These are phyloP conservation scores for Scaptomyza polygonia DNA, from an alignment of 2,888 invertebrate genomes.

Conservation along the genomic window DNA sequence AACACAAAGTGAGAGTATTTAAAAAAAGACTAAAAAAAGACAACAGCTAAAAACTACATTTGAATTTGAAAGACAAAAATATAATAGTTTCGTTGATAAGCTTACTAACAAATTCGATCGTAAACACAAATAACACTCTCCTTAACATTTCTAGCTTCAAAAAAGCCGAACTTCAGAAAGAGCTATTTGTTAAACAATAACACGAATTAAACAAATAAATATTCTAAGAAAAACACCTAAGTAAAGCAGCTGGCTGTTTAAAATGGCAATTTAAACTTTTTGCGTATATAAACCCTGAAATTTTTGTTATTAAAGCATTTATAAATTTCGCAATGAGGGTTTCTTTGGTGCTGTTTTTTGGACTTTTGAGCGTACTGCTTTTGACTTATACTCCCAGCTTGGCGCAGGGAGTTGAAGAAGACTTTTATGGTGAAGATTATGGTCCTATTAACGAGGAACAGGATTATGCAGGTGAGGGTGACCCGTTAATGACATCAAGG, in stretches of 20 bases:
- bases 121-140: not conserved
- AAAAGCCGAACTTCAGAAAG: not conserved
- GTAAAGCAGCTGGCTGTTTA: slow-evolving; percentile 11
- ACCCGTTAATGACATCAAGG: too few species aligned
- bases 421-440: not conserved
- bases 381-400: slow-evolving; percentile 4
- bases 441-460: too few species aligned
- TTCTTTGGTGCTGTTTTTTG: slow-evolving; percentile 15
- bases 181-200: not conserved
- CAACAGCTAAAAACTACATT: too few species aligned
- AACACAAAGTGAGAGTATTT: not conserved
- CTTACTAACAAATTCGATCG: not conserved
- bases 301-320: not conserved
- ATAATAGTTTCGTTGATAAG: not conserved
- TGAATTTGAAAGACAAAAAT: too few species aligned
- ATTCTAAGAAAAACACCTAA: slow-evolving; percentile 19
- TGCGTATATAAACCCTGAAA: slow-evolving; percentile 16
- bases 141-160: not conserved
- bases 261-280: not conserved
- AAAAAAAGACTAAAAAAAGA: too few species aligned
- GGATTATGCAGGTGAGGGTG: too few species aligned
- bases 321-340: slow-evolving; percentile 24
- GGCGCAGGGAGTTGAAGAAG: not conserved
- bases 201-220: not conserved
- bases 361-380: slow-evolving; percentile 7